Percentiles rank a stretch among this genome's conserved stretches.
Conservation (phyloP, 2,113 vertebrate genomes). For the Porphyrio hochstetteri region DNA sequence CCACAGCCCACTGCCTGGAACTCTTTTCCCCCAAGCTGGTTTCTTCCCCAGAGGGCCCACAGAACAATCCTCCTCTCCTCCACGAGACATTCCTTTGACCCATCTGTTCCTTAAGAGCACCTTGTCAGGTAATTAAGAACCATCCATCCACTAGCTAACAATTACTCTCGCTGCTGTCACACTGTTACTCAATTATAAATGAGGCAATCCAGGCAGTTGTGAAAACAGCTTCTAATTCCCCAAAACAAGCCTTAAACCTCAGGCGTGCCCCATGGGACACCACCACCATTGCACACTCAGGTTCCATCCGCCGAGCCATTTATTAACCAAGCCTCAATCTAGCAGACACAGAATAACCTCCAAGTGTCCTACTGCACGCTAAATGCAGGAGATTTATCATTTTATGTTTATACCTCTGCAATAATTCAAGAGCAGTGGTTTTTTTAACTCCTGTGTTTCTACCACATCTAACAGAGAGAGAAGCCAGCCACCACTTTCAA, state of each 20-base stretch:
- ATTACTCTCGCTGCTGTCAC: conserved; percentile 14
- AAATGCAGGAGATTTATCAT: background rate
- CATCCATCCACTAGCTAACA: conserved; percentile 2
- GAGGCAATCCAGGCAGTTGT: background rate
- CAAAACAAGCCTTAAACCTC: conserved; percentile 5
- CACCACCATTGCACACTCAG: background rate
- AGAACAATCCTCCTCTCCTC: background rate
- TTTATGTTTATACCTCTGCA: background rate
- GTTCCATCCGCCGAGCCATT: background rate
- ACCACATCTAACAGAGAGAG: background rate
- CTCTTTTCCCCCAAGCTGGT: background rate
- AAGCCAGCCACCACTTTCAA: background rate
- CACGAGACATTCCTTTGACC: background rate
- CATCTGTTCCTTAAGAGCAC: background rate
- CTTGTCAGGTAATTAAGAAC: background rate
- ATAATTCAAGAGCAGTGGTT: background rate
- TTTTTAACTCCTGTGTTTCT: background rate
- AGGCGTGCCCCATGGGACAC: background rate
- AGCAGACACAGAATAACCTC: background rate
- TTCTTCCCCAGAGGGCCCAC: background rate
- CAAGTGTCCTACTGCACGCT: background rate
- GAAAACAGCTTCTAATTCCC: conserved; percentile 22
- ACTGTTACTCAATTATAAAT: conserved; percentile 40
- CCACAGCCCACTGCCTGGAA: background rate
- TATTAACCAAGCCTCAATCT: background rate